Percentiles rank a stretch among this genome's conserved stretches.
Evolutionary conservation across 2,113 vertebrate genomes (phyloP).

Genomic region (Probosciger aterrimus): DNA sequence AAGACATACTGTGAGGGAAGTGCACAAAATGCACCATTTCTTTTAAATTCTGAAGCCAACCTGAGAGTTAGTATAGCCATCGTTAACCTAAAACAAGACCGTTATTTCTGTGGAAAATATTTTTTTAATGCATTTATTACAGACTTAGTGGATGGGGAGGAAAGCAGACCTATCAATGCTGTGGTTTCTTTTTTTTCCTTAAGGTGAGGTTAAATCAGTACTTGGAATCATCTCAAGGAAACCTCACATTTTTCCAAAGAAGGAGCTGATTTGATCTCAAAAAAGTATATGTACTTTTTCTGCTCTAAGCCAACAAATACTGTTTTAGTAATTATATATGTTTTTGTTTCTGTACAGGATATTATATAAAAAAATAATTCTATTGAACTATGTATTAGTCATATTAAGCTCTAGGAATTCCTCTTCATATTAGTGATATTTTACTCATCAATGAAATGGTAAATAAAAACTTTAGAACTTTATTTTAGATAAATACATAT

Average conservation of each 20-base stretch:
- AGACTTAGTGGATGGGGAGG: not conserved
- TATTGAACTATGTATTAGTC: not conserved
- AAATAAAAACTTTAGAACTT: not conserved
- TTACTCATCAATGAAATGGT: not conserved
- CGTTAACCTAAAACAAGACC: not conserved
- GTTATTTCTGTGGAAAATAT: not conserved
- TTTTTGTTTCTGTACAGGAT: not conserved
- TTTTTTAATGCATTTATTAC: not conserved
- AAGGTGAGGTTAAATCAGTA: not conserved
- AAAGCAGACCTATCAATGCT: not conserved
- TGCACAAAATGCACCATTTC: not conserved
- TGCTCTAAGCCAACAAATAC: slow-evolving; percentile 36
- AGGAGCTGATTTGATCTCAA: not conserved
- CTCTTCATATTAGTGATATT: not conserved
- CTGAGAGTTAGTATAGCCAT: not conserved
- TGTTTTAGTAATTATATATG: not conserved
- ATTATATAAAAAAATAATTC: not conserved
- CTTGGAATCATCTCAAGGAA: not conserved
- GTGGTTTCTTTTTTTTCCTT: not conserved
- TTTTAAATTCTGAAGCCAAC: not conserved
- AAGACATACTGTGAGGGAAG: not conserved
- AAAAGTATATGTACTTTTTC: slow-evolving; percentile 14
- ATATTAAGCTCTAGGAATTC: not conserved
- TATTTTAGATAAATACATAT: not conserved
- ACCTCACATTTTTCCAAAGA: not conserved